Percentiles rank a stretch among this genome's conserved stretches.
phyloP scores from a whole-genome alignment of 1,140 invertebrate species.

The Eumaeus atala region DNA sequence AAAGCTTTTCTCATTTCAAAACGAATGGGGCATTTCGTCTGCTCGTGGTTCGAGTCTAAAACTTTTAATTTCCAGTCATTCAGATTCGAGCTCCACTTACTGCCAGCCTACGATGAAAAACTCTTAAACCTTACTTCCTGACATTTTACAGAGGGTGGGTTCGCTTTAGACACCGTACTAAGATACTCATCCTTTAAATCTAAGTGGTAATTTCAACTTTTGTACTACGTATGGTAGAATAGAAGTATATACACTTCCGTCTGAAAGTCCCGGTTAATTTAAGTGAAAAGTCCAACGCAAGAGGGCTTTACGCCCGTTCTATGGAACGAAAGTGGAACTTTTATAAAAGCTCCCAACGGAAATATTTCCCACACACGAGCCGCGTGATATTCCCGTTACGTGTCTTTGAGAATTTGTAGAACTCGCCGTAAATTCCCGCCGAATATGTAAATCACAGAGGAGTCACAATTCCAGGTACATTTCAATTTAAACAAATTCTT shows the following conservation, averaged over 20 bases:
- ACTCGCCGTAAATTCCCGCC: constrained; percentile 1
- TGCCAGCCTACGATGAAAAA: too few relatives aligned
- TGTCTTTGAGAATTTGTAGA: constrained; percentile 1
- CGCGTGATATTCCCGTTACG: constrained; percentile 6
- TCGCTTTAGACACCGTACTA: neutral
- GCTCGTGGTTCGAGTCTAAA: too few relatives aligned
- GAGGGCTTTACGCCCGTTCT: constrained; percentile 1
- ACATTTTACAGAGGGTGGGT: too few relatives aligned
- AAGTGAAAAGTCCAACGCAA: constrained; percentile 15
- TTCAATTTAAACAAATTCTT: too few relatives aligned
- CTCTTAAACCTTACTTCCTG: too few relatives aligned
- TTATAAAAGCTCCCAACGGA: neutral
- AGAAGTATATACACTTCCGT: constrained; percentile 13
- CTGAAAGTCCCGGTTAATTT: constrained; percentile 17
- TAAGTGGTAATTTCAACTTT: constrained; percentile 15
- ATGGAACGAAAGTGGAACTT: constrained; percentile 2
- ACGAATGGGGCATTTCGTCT: too few relatives aligned
- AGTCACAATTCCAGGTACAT: too few relatives aligned
- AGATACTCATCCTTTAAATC: constrained; percentile 13
- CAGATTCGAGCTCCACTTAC: too few relatives aligned
- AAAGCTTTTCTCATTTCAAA: too few relatives aligned
- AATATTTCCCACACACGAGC: neutral
- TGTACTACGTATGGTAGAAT: constrained; percentile 13
- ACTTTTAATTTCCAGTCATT: too few relatives aligned
- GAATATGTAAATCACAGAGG: too few relatives aligned